phyloP scores from a whole-genome alignment of 2,797 vertebrate species.

The Aselliscus stoliczkanus region DNA sequence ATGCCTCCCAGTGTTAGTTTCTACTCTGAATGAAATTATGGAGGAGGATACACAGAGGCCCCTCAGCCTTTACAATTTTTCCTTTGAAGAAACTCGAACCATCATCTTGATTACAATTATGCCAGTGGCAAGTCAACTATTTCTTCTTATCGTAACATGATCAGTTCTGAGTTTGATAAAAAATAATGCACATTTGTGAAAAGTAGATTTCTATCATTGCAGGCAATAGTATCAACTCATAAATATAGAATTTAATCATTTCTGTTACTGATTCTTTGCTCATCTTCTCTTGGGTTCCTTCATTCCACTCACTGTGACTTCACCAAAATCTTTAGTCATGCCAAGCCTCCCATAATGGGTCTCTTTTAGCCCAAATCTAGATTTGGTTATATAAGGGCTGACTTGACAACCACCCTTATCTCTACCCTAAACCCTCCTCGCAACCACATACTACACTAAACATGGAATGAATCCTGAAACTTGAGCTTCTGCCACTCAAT shows the following conservation, averaged over 20 bases:
- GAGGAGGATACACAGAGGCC: background rate
- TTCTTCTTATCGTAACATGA: background rate
- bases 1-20: background rate
- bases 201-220: background rate
- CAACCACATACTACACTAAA: background rate
- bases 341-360: no score
- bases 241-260: background rate
- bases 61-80: background rate
- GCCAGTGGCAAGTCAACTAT: background rate
- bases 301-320: no score
- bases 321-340: no score
- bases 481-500: background rate
- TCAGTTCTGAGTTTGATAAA: background rate
- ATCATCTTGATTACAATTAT: background rate
- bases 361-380: background rate
- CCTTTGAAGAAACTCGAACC: background rate
- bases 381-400: background rate
- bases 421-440: background rate
- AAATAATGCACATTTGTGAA: background rate
- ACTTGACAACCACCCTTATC: background rate
- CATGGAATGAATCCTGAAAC: background rate
- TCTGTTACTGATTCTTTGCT: background rate
- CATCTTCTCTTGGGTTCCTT: no score
- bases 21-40: background rate
- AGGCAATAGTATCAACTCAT: background rate